phyloP scores from a whole-genome alignment of 2,113 vertebrate genomes.

The Phoxinus phoxinus region DNA sequence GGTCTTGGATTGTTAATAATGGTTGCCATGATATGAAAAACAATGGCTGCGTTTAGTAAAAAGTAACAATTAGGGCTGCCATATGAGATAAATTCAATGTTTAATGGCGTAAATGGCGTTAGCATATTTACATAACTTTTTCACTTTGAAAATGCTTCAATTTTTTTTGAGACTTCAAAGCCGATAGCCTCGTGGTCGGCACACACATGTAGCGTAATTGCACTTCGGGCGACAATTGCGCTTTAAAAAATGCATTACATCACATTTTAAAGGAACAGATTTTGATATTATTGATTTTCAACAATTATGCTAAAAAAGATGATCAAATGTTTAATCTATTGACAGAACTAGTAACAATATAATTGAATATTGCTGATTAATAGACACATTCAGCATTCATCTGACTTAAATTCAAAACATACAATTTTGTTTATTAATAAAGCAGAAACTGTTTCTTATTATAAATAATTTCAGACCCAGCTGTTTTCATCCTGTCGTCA shows the following conservation, averaged over 20 bases:
- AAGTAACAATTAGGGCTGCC: background rate
- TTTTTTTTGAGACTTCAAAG: background rate
- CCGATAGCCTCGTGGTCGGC: no score
- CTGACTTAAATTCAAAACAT: no score
- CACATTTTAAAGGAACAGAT: no score
- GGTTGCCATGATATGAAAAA: constrained; percentile 5
- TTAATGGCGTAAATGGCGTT: background rate
- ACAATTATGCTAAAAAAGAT: background rate
- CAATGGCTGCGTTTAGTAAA: background rate
- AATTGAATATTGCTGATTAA: background rate
- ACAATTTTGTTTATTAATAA: no score
- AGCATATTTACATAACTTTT: background rate
- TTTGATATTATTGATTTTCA: no score
- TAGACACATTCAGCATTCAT: background rate
- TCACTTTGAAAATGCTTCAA: background rate
- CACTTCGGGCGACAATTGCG: no score
- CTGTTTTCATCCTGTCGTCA: background rate
- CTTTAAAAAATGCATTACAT: no score
- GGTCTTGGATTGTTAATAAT: constrained; percentile 19
- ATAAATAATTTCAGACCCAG: background rate
- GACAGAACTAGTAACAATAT: background rate
- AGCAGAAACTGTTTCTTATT: background rate
- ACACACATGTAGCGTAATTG: no score
- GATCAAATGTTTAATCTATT: background rate
- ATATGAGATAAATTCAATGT: background rate